phyloP scores from a whole-genome alignment of 2,113 vertebrate genomes.

The Formicarius rufipectus region DNA sequence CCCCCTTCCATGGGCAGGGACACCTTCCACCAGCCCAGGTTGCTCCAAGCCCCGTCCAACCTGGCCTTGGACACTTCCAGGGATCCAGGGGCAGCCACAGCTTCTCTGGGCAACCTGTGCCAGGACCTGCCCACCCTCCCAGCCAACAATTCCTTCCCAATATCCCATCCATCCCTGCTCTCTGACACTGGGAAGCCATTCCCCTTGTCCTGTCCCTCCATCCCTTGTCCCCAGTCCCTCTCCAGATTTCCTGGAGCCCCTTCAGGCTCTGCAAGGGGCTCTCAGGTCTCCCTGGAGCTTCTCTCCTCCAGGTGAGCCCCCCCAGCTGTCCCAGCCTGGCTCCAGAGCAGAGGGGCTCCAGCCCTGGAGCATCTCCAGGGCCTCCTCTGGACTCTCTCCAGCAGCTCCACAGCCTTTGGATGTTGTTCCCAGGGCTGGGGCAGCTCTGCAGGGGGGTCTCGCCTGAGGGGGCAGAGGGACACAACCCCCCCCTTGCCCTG shows the following conservation, averaged over 20 bases:
- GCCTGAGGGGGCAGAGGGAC: not conserved
- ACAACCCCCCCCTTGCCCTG: not conserved
- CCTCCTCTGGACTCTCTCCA: not conserved
- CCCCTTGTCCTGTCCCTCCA: not conserved
- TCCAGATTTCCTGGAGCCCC: not conserved
- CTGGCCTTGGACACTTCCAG: not conserved
- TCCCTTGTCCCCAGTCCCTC: not conserved
- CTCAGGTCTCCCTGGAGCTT: not conserved
- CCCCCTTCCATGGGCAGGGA: not conserved
- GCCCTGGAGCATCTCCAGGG: not conserved
- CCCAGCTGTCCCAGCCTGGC: not conserved
- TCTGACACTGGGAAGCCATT: not conserved
- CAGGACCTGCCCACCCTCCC: not conserved
- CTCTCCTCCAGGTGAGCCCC: not conserved
- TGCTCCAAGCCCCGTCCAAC: too few relatives aligned
- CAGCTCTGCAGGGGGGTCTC: not conserved
- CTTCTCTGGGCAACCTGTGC: not conserved
- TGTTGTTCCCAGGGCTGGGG: not conserved
- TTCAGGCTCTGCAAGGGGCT: not conserved
- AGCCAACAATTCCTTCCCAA: not conserved
- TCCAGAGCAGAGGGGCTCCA: not conserved
- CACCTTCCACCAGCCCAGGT: not conserved
- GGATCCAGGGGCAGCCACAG: not conserved
- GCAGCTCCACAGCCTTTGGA: not conserved
- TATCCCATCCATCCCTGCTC: not conserved